Evolutionary conservation across 2,888 invertebrate genomes (phyloP), one percentile per base, ranked within the genome.

Genomic region (Saturnia pavonia): DNA sequence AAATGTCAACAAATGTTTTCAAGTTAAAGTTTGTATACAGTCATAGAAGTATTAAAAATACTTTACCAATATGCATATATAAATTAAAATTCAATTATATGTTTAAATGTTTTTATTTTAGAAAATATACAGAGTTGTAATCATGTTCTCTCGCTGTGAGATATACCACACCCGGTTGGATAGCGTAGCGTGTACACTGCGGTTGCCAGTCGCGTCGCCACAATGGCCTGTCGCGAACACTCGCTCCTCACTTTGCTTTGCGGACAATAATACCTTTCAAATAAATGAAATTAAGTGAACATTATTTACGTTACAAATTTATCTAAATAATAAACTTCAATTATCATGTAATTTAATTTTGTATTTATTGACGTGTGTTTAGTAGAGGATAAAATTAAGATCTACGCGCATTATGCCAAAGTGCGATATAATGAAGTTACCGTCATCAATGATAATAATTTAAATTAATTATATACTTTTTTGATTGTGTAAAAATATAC

Each of bases 271-370:
- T 65, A 65, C 65, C 65, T 40, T 69, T 69, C 54, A 72, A 45
- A n/a, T 65, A 48, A 69, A 43, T 12, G 65, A 67, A 67, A 70
- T 45, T 60, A 67, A 69, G 69, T 71, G 73, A 70, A 73, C 57
- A 27, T 14, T 12, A 60, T 60, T 60, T 57, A 57, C 8, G 0
- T 45, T 45, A 45, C 34, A 2, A 34, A 34, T 34, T 2, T 34
- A 34, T 34, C 2, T 4, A 34, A 34, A 34, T 34, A 34, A 4
- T 4, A 34, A 34, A 34, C 34, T 34, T 34, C 3, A 34, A 34
- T 34, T 34, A 4, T 34, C 6, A 34, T 34, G 34, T 34, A 34
- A n/a, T n/a, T n/a, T n/a, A n/a, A n/a, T n/a, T n/a, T n/a, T n/a
- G n/a, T n/a, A n/a, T n/a, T n/a, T n/a, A n/a, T n/a, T n/a, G n/a